phyloP scores from a whole-genome alignment of 2,888 invertebrate genomes.

The Trilocha varians region DNA sequence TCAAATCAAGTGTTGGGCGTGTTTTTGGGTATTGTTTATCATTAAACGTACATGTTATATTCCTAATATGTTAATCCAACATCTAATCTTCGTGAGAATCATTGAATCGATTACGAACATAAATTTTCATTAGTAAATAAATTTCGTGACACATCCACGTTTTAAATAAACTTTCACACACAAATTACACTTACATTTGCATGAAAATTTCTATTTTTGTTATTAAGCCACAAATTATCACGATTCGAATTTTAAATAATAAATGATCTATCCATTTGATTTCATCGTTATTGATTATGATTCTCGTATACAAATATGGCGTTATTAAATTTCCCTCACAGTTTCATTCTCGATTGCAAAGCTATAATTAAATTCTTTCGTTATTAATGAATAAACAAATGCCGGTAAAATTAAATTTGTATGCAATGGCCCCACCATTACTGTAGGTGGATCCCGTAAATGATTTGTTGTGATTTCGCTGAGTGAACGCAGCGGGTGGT shows the following conservation, averaged over 20 bases:
- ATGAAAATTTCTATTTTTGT: not conserved
- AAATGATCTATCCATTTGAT: not conserved
- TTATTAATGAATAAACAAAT: conserved; percentile 42
- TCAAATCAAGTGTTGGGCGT: not conserved
- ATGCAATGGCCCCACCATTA: conserved; percentile 64
- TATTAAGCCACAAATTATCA: not conserved
- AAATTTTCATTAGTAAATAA: conserved; percentile 16
- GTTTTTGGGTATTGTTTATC: not conserved
- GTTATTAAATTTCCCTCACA: not conserved
- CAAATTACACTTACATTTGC: conserved; percentile 1
- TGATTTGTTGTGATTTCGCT: conserved; percentile 71
- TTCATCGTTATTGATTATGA: not conserved
- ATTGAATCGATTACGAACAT: conserved; percentile 22
- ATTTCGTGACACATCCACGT: conserved; percentile 2
- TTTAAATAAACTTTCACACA: conserved; percentile 1
- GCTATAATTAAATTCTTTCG: conserved; percentile 13
- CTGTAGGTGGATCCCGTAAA: conserved; percentile 64
- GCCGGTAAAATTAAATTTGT: conserved; percentile 54
- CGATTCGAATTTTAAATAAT: conserved; percentile 1
- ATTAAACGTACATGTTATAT: not conserved
- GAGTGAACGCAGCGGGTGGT: conserved; percentile 66
- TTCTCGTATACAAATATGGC: not conserved
- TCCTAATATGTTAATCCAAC: conserved; percentile 4
- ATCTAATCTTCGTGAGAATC: conserved; percentile 32
- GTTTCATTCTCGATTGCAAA: conserved; percentile 10